Percentiles rank a stretch among this genome's conserved stretches.
Evolutionary conservation across 2,113 vertebrate genomes (phyloP).

Genomic region (Tauraco erythrolophus): DNA sequence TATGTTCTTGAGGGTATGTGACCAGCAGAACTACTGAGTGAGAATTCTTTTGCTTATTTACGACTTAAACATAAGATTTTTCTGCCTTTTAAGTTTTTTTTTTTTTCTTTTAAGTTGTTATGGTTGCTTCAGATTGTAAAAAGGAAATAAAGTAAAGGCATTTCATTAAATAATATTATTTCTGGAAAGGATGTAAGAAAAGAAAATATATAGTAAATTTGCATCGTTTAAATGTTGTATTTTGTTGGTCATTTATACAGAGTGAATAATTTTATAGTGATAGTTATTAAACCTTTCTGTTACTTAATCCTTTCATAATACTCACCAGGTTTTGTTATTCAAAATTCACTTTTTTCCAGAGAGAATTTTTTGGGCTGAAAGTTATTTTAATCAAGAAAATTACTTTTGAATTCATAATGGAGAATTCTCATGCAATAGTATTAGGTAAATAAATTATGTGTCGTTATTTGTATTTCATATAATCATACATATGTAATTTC

Average conservation of each 20-base stretch:
- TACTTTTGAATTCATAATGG: neutral
- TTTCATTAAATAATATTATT: neutral
- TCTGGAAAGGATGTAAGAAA: neutral
- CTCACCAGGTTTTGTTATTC: neutral
- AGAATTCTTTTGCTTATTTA: neutral
- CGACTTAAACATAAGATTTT: neutral
- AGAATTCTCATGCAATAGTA: neutral
- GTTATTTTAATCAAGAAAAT: constrained; percentile 18
- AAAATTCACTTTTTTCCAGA: neutral
- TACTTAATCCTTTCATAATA: neutral
- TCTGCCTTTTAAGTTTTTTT: neutral
- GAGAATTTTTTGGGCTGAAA: neutral
- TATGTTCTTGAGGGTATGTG: neutral
- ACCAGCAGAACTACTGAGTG: neutral
- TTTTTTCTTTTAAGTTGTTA: neutral
- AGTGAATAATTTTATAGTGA: neutral
- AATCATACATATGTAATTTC: constrained; percentile 13
- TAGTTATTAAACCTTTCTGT: neutral
- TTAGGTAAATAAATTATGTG: constrained; percentile 15
- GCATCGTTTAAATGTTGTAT: neutral
- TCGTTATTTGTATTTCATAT: constrained; percentile 27
- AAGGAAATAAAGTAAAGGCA: neutral
- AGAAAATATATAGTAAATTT: neutral
- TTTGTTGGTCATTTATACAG: neutral
- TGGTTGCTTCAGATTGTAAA: neutral